These are phyloP conservation scores for Campylorhamphus procurvoides DNA, from an alignment of 2,113 vertebrate genomes.

Conservation along the genomic window DNA sequence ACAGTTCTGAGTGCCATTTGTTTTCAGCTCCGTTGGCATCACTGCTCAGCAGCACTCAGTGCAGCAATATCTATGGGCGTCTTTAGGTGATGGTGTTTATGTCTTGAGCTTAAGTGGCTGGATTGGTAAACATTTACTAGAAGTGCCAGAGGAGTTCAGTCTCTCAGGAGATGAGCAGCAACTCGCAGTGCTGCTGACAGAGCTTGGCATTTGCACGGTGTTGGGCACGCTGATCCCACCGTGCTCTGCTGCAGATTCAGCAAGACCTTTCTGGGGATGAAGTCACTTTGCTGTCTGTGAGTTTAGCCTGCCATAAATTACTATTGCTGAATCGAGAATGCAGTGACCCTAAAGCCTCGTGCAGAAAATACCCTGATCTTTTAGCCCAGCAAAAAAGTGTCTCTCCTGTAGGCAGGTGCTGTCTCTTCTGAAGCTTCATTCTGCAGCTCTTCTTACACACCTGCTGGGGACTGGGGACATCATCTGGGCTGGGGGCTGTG, in stretches of 20 bases:
- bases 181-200: neutral
- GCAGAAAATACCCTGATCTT: neutral
- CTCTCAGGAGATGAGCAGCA: neutral
- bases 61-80: neutral
- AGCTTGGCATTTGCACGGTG: neutral
- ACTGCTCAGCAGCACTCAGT: neutral
- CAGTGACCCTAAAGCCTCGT: neutral
- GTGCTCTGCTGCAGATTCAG: neutral
- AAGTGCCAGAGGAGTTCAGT: neutral
- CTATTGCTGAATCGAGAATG: neutral
- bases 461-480: no score
- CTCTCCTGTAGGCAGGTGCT: neutral
- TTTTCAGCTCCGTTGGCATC: neutral
- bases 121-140: no score
- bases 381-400: neutral
- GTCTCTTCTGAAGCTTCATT: neutral
- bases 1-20: neutral
- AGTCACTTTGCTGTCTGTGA: neutral
- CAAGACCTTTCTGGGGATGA: neutral
- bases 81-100: neutral
- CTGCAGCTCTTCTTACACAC: neutral
- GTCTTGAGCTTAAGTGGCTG: neutral
- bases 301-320: neutral
- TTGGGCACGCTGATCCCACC: accelerated
- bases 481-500: neutral